Percentiles rank a stretch among this genome's conserved stretches.
phyloP scores from a whole-genome alignment of 1,140 invertebrate species.

The Drosophila parabipectinata region DNA sequence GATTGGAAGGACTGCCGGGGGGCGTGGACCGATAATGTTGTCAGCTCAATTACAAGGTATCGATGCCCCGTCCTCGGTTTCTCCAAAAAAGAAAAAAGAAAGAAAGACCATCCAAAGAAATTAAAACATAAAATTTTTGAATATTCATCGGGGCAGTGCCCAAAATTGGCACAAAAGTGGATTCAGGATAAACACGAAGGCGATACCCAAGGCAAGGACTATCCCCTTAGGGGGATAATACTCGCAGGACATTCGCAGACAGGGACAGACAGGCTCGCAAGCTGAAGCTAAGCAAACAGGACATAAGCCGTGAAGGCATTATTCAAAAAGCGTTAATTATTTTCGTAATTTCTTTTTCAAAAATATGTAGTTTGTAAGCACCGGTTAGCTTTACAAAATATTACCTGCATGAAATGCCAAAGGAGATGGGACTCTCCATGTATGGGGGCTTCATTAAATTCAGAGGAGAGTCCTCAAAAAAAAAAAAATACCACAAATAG shows the following conservation, averaged over 20 bases:
- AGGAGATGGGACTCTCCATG: background rate
- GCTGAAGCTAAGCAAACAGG: slow-evolving; percentile 14
- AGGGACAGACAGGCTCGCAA: slow-evolving; percentile 1
- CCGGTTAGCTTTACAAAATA: background rate
- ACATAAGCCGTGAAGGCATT: slow-evolving; percentile 6
- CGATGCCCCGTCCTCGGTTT: background rate
- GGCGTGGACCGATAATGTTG: slow-evolving; percentile 54
- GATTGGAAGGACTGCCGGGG: background rate
- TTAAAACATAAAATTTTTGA: slow-evolving; percentile 45
- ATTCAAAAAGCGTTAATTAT: background rate
- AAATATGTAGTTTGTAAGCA: background rate
- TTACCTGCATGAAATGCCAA: background rate
- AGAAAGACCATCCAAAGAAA: slow-evolving; percentile 21
- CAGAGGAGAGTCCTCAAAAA: background rate
- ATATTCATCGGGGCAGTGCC: slow-evolving; percentile 5
- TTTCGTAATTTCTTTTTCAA: background rate
- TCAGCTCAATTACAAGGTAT: slow-evolving; percentile 51
- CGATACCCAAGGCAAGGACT: slow-evolving; percentile 3
- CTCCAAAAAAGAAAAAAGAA: background rate
- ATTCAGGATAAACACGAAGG: background rate
- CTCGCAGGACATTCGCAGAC: background rate
- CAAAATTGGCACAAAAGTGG: background rate
- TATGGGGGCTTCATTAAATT: background rate
- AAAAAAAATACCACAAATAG: background rate
- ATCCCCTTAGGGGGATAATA: background rate